A percentile compares a stretch with the other conserved stretches of the same genome.
These are phyloP conservation scores for Taeniopygia guttata DNA, from an alignment of 2,797 vertebrate genomes.

Conservation along the genomic window DNA sequence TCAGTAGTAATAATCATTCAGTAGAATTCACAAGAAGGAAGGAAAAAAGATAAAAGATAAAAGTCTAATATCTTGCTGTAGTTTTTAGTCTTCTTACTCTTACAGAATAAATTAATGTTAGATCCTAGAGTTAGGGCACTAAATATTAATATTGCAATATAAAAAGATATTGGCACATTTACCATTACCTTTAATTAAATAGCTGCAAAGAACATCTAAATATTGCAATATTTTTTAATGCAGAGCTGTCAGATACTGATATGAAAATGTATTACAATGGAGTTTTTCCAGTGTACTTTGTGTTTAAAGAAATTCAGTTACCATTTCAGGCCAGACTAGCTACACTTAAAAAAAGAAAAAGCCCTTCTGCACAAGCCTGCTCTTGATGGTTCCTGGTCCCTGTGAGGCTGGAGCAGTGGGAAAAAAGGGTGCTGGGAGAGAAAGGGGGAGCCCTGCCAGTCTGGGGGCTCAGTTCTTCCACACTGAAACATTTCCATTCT, in stretches of 20 bases:
- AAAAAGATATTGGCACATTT: background rate
- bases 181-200: background rate
- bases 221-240: background rate
- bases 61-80: background rate
- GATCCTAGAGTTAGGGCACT: background rate
- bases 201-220: background rate
- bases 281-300: background rate
- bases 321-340: background rate
- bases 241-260: background rate
- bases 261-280: background rate
- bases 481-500: background rate
- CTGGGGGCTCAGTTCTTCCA: background rate
- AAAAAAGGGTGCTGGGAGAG: background rate
- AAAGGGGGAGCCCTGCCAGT: background rate
- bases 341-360: rapidly evolving
- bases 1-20: background rate
- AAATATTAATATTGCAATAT: background rate
- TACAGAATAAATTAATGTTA: background rate
- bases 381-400: background rate
- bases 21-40: rapidly evolving
- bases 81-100: background rate
- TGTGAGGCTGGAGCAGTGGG: background rate
- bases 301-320: background rate
- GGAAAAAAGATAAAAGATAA: no score
- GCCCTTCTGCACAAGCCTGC: background rate